Percentiles rank a stretch among this genome's conserved stretches.
These are phyloP conservation scores for Caerostris extrusa DNA, from an alignment of 1,140 invertebrate genomes.

Conservation along the genomic window DNA sequence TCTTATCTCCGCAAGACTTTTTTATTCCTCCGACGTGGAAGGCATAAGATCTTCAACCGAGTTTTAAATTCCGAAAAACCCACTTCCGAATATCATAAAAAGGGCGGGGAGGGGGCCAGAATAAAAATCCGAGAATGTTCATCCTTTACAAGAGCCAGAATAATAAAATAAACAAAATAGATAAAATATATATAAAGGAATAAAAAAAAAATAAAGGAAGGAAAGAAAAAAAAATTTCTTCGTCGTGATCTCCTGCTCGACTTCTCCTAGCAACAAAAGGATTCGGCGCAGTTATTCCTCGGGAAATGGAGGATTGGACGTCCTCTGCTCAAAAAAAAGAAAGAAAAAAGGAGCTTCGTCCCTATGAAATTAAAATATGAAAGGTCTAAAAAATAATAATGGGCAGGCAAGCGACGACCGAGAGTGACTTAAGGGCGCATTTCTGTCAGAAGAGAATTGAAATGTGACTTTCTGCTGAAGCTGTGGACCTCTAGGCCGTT, in stretches of 20 bases:
- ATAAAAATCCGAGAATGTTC: conserved; percentile 27
- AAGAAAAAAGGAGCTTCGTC: neutral
- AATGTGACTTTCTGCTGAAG: conserved; percentile 21
- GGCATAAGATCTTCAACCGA: neutral
- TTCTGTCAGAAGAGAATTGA: conserved; percentile 28
- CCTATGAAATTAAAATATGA: conserved; percentile 39
- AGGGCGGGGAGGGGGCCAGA: neutral
- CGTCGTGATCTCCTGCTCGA: conserved; percentile 24
- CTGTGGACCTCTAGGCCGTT: neutral
- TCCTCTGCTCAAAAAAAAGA: neutral
- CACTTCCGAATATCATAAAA: conserved; percentile 19
- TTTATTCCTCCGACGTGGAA: neutral
- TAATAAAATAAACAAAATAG: conserved; percentile 6
- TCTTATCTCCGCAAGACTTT: neutral
- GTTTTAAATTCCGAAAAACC: conserved; percentile 19
- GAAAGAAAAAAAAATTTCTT: neutral
- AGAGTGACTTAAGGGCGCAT: conserved; percentile 17
- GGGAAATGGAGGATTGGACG: neutral
- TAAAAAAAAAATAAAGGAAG: neutral
- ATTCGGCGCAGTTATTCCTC: conserved; percentile 13
- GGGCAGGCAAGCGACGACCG: conserved; percentile 27
- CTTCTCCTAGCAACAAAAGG: conserved; percentile 9
- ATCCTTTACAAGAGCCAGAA: neutral
- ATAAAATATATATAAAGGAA: neutral
- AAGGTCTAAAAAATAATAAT: conserved; percentile 18